Evolutionary conservation across 2,888 invertebrate genomes (phyloP), one percentile per base, ranked within the genome.

Genomic region (Romanomermis culicivorax): DNA sequence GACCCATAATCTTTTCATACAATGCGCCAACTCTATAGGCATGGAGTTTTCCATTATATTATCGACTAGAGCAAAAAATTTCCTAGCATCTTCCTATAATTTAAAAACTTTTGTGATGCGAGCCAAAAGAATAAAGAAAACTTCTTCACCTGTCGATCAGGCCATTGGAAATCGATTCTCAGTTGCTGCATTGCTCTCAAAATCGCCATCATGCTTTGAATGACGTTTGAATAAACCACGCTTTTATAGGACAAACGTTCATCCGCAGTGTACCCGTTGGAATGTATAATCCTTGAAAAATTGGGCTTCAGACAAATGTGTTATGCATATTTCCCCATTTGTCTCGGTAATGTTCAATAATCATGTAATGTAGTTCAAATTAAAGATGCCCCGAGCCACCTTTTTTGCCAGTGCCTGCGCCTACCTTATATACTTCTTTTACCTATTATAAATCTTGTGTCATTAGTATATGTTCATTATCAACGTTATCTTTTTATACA

Each of bases 141-240:
- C 26, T 20, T 4, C n/a, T 3, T 29, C 74, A 81, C 82, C 57
- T 79, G 78, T 75, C 79, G 78, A 63, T 78, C 78, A n/a, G 79
- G 78, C 72, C 85, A 82, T 48, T 80, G 80, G 73, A 85, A 85
- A 68, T 82, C 80, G 62, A 87, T 83, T 70, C 82, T 77, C 53
- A 87, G 76, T 64, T 82, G 81, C 51, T 82, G 83, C 85, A 87
- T 86, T 51, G 85, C 85, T 63, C 84, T 76, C 63, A 87, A 83
- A 61, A 86, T 86, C 56, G 85, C 81, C 78, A 85, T 82, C 66
- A 86, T 75, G 68, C 83, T 84, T 69, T 83, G 82, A 65, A 85
- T 83, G 52, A 84, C 83, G 69, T 86, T 86, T 68, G 83, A 83
- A 71, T 81, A 85, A 42, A 86, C 85, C 53, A 87, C 85, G 11